Percentiles rank a stretch among this genome's conserved stretches.
These are phyloP conservation scores for Nemapogon koenigi DNA, from an alignment of 2,888 invertebrate genomes.

Conservation along the genomic window DNA sequence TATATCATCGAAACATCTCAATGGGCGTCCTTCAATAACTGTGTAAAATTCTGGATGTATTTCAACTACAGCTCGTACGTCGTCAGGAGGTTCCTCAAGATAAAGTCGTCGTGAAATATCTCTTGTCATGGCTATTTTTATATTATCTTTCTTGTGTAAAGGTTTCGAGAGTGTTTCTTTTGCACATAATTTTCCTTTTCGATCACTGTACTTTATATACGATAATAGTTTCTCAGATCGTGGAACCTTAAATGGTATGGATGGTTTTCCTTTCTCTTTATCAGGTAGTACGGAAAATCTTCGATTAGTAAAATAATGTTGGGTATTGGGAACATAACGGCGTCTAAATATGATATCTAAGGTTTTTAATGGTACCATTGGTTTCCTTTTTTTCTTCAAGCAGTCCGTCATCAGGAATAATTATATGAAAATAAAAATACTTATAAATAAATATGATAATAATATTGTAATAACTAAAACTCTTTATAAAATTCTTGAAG, in stretches of 20 bases:
- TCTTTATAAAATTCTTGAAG: no score
- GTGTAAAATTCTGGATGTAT: slow-evolving; percentile 71
- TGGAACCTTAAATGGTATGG: slow-evolving; percentile 40
- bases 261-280: slow-evolving; percentile 21
- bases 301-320: slow-evolving; percentile 50
- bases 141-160: slow-evolving; percentile 43
- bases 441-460: neutral
- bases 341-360: slow-evolving; percentile 51
- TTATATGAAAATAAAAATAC: neutral
- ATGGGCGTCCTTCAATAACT: slow-evolving; percentile 66
- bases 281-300: slow-evolving; percentile 28
- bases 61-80: slow-evolving; percentile 66
- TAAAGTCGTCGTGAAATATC: slow-evolving; percentile 65
- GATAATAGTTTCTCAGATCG: slow-evolving; percentile 47
- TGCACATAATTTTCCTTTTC: slow-evolving; percentile 35
- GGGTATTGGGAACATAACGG: slow-evolving; percentile 50
- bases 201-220: slow-evolving; percentile 52
- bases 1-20: slow-evolving; percentile 63
- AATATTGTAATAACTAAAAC: neutral
- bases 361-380: slow-evolving; percentile 48
- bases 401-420: slow-evolving; percentile 28
- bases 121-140: slow-evolving; percentile 44
- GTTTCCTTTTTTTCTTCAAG: slow-evolving; percentile 37
- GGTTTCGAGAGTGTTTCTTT: slow-evolving; percentile 34
- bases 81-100: slow-evolving; percentile 60